Evolutionary conservation across 2,888 invertebrate genomes (phyloP), one percentile per base, ranked within the genome.

Genomic region (Eilema sororculum): DNA sequence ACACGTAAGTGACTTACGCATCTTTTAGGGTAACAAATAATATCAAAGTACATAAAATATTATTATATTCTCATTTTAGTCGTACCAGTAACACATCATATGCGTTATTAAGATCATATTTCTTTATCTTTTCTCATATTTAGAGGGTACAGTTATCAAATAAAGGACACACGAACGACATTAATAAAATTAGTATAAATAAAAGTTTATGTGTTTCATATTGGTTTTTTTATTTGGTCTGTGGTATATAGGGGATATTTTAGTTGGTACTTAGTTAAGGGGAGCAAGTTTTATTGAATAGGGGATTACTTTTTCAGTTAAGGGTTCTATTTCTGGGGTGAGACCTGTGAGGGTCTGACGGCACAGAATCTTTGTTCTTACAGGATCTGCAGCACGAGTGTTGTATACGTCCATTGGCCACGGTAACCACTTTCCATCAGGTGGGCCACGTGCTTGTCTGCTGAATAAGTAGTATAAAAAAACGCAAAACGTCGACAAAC

Each of bases 121-220:
- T 25, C 1, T 62, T 62, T 41, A 41, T 62, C 13, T 20, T 9
- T 8, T 25, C 0, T 24, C 41, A 41, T 62, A 60, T 67, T 46
- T 68, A 22, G 24, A 22, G 25, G 57, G 22, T 59, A 22, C 24
- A 8, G 25, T 58, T 64, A 65, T 64, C 24, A 59, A 25, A 65
- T 30, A 46, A 28, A 25, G 10, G 64, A 10, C 28, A 8, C 41
- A 46, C 22, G 56, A 16, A 24, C 37, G 28, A 33, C 60, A 56
- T 69, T 65, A 61, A 69, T 65, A 69, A 69, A 69, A 69, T 69
- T 65, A 61, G 13, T 61, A 65, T 61, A 60, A 69, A 69, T 65
- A 61, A 20, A 37, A 56, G 22, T 65, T 64, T 69, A 69, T 69
- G 25, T 20, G 4, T 62, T 41, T 62, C 4, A 62, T 41, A 41